Percentiles rank a stretch among this genome's conserved stretches.
Evolutionary conservation across 2,888 invertebrate species (phyloP).

Genomic region (Nomada fucata): DNA sequence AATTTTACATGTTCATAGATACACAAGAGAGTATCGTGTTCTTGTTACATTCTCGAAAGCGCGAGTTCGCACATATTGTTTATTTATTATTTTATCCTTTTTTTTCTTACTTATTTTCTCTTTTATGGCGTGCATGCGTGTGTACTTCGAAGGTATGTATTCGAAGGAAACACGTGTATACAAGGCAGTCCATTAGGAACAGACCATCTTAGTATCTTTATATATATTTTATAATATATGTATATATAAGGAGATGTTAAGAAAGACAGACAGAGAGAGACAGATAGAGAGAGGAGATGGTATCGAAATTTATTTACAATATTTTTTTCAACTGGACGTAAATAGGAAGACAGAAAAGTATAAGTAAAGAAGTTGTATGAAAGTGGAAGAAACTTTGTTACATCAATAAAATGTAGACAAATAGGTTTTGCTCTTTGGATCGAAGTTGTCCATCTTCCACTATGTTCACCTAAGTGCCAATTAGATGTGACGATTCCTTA

Average conservation of each 20-base stretch:
- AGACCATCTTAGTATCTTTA: neutral
- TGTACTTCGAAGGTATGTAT: slow-evolving; percentile 15
- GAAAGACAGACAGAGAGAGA: too few species aligned
- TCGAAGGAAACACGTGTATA: slow-evolving; percentile 15
- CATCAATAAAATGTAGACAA: slow-evolving; percentile 27
- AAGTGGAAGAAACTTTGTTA: slow-evolving; percentile 50
- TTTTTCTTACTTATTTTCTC: neutral
- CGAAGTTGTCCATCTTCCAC: slow-evolving; percentile 24
- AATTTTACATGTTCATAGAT: slow-evolving; percentile 14
- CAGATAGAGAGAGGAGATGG: neutral
- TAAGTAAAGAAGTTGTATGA: slow-evolving; percentile 38
- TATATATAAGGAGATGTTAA: neutral
- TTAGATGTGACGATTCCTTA: slow-evolving; percentile 15
- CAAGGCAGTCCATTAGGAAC: too few species aligned
- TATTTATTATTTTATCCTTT: neutral
- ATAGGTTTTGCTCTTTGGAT: slow-evolving; percentile 1
- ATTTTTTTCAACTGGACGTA: slow-evolving; percentile 28
- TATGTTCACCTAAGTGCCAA: slow-evolving; percentile 41
- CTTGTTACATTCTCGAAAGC: slow-evolving; percentile 28
- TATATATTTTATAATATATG: neutral
- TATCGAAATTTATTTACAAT: slow-evolving; percentile 39
- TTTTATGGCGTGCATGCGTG: slow-evolving; percentile 34
- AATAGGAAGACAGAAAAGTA: slow-evolving; percentile 65
- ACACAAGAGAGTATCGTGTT: neutral
- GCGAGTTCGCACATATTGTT: slow-evolving; percentile 47